Base-by-base conservation (phyloP, 2,888 invertebrate genomes). In the Dicranocentrus wangi region DNA sequence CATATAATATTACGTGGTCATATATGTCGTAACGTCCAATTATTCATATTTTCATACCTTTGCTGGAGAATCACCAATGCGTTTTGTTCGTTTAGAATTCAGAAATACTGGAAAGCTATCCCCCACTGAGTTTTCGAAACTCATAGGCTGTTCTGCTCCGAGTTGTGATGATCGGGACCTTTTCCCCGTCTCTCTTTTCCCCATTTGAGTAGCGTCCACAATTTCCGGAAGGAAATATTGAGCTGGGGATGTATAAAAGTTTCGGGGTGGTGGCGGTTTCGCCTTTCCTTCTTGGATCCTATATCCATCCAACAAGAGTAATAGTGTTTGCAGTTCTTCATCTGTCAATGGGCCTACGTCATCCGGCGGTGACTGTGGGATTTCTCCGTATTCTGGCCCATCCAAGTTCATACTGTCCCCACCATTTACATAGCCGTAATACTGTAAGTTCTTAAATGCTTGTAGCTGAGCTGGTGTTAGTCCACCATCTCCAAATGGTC, bases 221-320 rank as follows among this genome's bases (percentile, higher is more conserved):
- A 32, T 32, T 32, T 32, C 32, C 32, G 3, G 32, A 7, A 10
- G 28, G 47, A 72, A 68, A 28, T 78, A 78, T 58, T 72, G 77
- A 43, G 65, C 58, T n/a, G 47, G 75, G 10, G 73, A 63, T 8
- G 39, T 19, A 17, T 82, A 66, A n/a, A 42, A 61, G n/a, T 82
- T 70, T 15, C 63, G 23, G 8, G 27, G 42, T 27, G 75, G 10
- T 25, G 28, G 19, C 8, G 21, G 0, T 19, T 53, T 15, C 10
- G 47, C 0, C 47, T 65, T 42, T 10, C 32, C 32, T 32, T 32
- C 32, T 25, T 70, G 73, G 1, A 79, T 53, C 15, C 73, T 82
- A 61, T 84, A 84, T 5, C 78, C 84, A 19, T 86, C 84, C 60
- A 86, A 47, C 15, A 85, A 28, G 10, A 83, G 58, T 10, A 85